A percentile compares a stretch with the other conserved stretches of the same genome.
phyloP scores from a whole-genome alignment of 2,797 vertebrate species.

The Xenentodon cancila region DNA sequence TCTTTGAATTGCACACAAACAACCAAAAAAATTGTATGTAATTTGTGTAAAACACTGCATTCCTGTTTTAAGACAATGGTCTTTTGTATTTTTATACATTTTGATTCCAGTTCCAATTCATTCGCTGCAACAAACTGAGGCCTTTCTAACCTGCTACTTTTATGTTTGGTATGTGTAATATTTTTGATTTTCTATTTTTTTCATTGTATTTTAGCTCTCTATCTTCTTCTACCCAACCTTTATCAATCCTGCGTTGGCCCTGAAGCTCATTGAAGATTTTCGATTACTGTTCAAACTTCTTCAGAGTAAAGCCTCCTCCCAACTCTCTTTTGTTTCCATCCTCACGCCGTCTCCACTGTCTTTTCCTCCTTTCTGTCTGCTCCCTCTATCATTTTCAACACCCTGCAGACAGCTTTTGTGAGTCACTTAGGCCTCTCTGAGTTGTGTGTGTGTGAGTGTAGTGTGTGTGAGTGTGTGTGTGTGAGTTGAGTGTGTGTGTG shows the following conservation, averaged over 20 bases:
- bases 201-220: constrained; percentile 31
- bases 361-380: constrained; percentile 21
- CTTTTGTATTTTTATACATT: too few species aligned
- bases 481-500: constrained; percentile 31
- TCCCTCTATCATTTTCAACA: constrained; percentile 33
- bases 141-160: too few species aligned
- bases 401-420: constrained; percentile 54
- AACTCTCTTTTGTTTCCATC: constrained; percentile 4
- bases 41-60: too few species aligned
- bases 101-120: too few species aligned
- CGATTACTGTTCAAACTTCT: constrained; percentile 33
- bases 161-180: background rate
- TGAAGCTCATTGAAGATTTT: constrained; percentile 51
- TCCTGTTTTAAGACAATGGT: too few species aligned
- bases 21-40: too few species aligned
- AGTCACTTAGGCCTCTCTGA: constrained; percentile 32
- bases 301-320: constrained; percentile 23
- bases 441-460: constrained; percentile 16
- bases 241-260: constrained; percentile 15
- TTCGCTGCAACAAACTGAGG: too few species aligned
- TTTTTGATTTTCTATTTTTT: constrained; percentile 19
- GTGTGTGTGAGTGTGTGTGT: constrained; percentile 34
- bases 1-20: too few species aligned
- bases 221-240: constrained; percentile 18
- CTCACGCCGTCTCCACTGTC: background rate